Percentiles rank a stretch among this genome's conserved stretches.
Conservation (phyloP, 2,113 vertebrate species). For the Ranitomeya imitator region DNA sequence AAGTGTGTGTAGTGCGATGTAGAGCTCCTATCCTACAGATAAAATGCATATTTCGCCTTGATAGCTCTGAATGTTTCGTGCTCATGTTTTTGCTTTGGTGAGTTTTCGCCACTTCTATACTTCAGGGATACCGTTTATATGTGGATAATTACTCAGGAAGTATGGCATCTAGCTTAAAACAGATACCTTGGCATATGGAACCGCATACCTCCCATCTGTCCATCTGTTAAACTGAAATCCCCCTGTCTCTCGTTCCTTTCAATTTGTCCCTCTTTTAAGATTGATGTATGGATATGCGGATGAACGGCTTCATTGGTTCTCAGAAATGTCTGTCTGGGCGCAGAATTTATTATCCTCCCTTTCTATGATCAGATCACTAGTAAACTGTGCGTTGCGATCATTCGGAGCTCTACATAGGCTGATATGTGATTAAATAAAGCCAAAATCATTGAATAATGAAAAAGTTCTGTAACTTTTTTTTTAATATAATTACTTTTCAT, state of each 20-base stretch:
- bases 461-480: not conserved
- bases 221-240: slow-evolving; percentile 7
- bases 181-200: slow-evolving; percentile 41
- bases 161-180: slow-evolving; percentile 27
- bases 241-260: slow-evolving; percentile 27
- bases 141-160: slow-evolving; percentile 22
- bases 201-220: slow-evolving; percentile 20
- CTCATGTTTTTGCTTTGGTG: not conserved
- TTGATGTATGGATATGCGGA: slow-evolving; percentile 8
- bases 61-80: not conserved
- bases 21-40: not conserved
- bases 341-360: not conserved
- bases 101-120: slow-evolving; percentile 8
- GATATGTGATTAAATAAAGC: not conserved
- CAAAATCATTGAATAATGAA: not conserved
- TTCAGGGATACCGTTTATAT: slow-evolving; percentile 16
- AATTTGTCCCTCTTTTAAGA: slow-evolving; percentile 35
- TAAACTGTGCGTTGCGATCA: not conserved
- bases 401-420: not conserved
- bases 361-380: not conserved
- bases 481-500: too few species aligned
- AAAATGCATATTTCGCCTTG: not conserved
- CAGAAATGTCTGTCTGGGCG: not conserved
- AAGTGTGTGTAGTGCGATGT: not conserved
- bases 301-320: not conserved